Conservation (phyloP, 2,888 invertebrate genomes). For the Baccha elongata region DNA sequence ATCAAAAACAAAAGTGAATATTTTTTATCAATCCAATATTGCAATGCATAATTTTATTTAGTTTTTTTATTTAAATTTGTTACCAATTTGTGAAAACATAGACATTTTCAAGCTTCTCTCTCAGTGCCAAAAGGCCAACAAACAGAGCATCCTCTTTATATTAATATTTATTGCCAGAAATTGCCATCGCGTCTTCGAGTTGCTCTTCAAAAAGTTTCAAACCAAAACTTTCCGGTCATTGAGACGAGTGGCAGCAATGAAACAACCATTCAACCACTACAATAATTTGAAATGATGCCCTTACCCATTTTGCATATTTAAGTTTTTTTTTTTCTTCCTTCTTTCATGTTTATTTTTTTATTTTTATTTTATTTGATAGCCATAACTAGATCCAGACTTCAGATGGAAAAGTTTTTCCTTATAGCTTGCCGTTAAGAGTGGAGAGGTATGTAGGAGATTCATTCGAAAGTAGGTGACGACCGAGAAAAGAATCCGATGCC, state of each 20-base stretch:
- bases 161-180: conserved; percentile 60
- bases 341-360: conserved; percentile 35
- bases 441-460: neutral
- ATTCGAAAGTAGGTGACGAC: conserved; percentile 20
- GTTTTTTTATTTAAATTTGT: conserved; percentile 23
- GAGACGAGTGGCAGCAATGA: conserved; percentile 73
- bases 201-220: conserved; percentile 65
- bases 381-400: conserved; percentile 65
- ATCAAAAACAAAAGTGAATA: too few relatives aligned
- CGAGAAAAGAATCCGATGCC: conserved; percentile 59
- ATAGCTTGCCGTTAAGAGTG: neutral
- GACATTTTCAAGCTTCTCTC: neutral
- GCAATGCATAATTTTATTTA: too few relatives aligned
- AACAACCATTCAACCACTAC: conserved; percentile 73
- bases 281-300: conserved; percentile 70
- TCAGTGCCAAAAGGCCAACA: conserved; percentile 34
- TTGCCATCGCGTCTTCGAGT: conserved; percentile 52
- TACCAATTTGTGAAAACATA: neutral
- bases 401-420: conserved; percentile 65
- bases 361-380: conserved; percentile 67
- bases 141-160: conserved; percentile 22
- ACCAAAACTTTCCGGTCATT: conserved; percentile 68
- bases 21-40: too few relatives aligned
- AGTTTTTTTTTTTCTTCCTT: conserved; percentile 21
- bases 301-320: conserved; percentile 68